phyloP scores from a whole-genome alignment of 2,888 invertebrate genomes.

The Protophormia terraenovae region DNA sequence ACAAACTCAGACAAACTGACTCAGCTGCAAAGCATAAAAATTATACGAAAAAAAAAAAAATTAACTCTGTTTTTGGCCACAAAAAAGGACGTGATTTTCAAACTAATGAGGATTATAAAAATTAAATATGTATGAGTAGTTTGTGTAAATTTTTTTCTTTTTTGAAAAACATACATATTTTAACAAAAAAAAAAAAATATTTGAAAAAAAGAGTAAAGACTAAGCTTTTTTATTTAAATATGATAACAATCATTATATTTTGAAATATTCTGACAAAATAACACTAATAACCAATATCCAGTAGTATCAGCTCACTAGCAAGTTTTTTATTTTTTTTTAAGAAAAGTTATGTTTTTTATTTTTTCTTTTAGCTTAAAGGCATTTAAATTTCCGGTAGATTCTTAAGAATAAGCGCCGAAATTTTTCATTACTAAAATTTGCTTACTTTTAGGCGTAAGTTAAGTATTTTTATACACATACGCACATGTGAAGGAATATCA shows the following conservation, averaged over 20 bases:
- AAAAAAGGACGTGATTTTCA: slow-evolving; percentile 66
- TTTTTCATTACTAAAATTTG: slow-evolving; percentile 6
- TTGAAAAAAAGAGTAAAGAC: neutral
- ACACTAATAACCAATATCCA: slow-evolving; percentile 23
- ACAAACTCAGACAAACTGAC: slow-evolving; percentile 19
- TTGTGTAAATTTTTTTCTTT: neutral
- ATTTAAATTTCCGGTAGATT: slow-evolving; percentile 61
- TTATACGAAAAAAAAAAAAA: slow-evolving; percentile 24
- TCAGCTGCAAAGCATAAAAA: neutral
- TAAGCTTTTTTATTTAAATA: slow-evolving; percentile 60
- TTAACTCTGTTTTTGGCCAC: slow-evolving; percentile 55
- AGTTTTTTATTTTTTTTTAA: neutral
- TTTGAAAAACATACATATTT: neutral
- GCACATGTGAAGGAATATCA: too few relatives aligned
- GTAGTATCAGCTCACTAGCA: slow-evolving; percentile 20
- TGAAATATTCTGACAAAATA: slow-evolving; percentile 36
- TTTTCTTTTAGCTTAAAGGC: slow-evolving; percentile 31
- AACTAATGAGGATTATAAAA: slow-evolving; percentile 68
- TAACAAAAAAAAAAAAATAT: neutral
- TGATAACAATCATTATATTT: slow-evolving; percentile 63
- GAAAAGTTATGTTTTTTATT: slow-evolving; percentile 12
- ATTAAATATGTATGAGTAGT: slow-evolving; percentile 62
- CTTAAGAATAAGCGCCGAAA: slow-evolving; percentile 34
- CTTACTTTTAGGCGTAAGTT: slow-evolving; percentile 8
- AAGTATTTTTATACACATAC: neutral